Evolutionary conservation across 2,888 invertebrate species (phyloP).

Genomic region (Stictocephala bisonia): DNA sequence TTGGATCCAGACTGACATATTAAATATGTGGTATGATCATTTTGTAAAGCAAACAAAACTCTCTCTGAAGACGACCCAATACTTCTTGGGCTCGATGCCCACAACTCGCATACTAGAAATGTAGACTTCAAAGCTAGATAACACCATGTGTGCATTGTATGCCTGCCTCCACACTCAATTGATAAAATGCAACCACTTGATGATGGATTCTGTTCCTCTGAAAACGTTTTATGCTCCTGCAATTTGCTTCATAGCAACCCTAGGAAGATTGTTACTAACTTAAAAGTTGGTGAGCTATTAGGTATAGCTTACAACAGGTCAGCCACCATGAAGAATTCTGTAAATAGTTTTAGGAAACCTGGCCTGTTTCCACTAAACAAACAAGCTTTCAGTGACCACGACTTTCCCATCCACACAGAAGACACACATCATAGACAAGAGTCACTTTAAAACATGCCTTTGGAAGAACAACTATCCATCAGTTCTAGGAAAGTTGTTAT

Average conservation of each 20-base stretch:
- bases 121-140: constrained; percentile 10
- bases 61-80: not conserved
- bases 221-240: constrained; percentile 43
- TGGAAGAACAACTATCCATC: not conserved
- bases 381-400: constrained; percentile 53
- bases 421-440: too few relatives aligned
- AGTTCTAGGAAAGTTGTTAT: not conserved
- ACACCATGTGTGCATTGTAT: constrained; percentile 36
- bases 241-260: constrained; percentile 56
- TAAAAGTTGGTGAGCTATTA: constrained; percentile 56
- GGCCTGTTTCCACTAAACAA: constrained; percentile 58
- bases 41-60: constrained; percentile 5
- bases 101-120: constrained; percentile 4
- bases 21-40: constrained; percentile 10
- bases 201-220: constrained; percentile 34
- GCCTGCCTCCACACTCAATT: constrained; percentile 27
- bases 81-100: not conserved
- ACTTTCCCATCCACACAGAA: constrained; percentile 8
- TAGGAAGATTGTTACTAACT: constrained; percentile 49
- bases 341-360: constrained; percentile 55
- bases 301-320: constrained; percentile 58
- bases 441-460: not conserved
- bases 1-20: not conserved
- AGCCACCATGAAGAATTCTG: constrained; percentile 53
- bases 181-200: constrained; percentile 35